A percentile compares a stretch with the other conserved stretches of the same genome.
Conservation (phyloP, 2,113 vertebrate species). For the Carassius auratus region DNA sequence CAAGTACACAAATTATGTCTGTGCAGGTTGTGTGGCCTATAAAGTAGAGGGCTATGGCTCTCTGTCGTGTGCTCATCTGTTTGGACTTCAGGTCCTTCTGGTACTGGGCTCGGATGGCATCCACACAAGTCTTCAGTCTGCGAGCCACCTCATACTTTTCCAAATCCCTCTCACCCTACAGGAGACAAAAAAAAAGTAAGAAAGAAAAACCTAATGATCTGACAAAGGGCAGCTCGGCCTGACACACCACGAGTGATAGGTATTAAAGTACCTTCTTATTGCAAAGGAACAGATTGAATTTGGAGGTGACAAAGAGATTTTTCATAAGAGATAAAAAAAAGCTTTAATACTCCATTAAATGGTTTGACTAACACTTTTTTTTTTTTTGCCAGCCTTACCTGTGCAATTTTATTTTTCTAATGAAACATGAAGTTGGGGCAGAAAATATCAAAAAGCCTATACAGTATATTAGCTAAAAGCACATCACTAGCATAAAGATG, state of each 20-base stretch:
- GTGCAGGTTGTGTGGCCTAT: slow-evolving; percentile 46
- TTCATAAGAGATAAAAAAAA: not conserved
- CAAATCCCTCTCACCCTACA: slow-evolving; percentile 75
- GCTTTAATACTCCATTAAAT: not conserved
- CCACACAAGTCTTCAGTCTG: slow-evolving; percentile 70
- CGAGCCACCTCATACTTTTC: slow-evolving; percentile 75
- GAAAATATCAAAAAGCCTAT: too few species aligned
- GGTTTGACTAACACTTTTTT: not conserved
- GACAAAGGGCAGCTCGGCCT: not conserved
- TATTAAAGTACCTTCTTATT: not conserved
- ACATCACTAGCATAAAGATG: too few species aligned
- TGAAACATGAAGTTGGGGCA: too few species aligned
- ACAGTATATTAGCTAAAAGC: too few species aligned
- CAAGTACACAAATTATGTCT: not conserved
- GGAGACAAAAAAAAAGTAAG: not conserved
- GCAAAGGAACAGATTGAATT: not conserved
- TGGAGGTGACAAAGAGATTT: not conserved
- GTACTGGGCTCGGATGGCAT: slow-evolving; percentile 69
- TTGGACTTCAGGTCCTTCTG: slow-evolving; percentile 71
- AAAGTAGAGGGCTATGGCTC: slow-evolving; percentile 76
- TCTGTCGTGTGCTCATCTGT: slow-evolving; percentile 70
- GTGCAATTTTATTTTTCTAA: not conserved
- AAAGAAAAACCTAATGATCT: not conserved
- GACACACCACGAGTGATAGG: not conserved
- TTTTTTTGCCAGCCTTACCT: not conserved